Evolutionary conservation across 2,113 vertebrate species (phyloP), one percentile per base, ranked within the genome.

Genomic region (Sylvilagus bachmani): DNA sequence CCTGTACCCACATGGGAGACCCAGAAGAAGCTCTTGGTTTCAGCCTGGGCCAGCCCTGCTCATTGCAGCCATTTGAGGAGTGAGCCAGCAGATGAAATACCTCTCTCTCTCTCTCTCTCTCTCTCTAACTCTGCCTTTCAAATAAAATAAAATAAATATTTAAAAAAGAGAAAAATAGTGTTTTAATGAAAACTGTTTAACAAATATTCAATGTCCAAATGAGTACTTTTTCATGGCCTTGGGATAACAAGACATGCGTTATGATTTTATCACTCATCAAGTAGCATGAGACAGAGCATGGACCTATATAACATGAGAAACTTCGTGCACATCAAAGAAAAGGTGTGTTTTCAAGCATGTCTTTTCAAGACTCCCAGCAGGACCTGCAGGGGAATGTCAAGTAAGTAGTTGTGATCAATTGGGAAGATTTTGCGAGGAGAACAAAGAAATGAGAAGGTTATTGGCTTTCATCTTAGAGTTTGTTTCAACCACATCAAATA

Each of bases 401-500:
- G 5, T 64, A 29, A 85, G 29, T 22, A 80, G 86, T n/a, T 19
- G 55, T 21, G 4, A 75, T 95, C 67, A n/a, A 0, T 71, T 22
- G 44, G 77, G 62, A 12, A 87, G 66, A 36, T 67, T 86, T 96
- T 62, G 36, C 74, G 55, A 89, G 33, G 44, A 92, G 88, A 94
- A 93, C 87, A 94, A 92, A 93, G 70, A 93, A 77, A 66, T 25
- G 13, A 38, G 44, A 90, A 67, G 8, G 10, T 64, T 84, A 14
- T 79, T 95, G 66, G 81, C 36, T 95, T 95, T 95, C 69, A 83
- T 84, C 38, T 74, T 51, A 75, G 38, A 86, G 73, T 90, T 90
- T 84, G 22, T 90, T 94, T 92, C 81, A 95, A 89, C 82, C 82
- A 96, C 86, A 96, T 96, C 90, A 95, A 95, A 87, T 16, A 93